Evolutionary conservation across 1,140 invertebrate genomes (phyloP), one percentile per base, ranked within the genome.

Genomic region (Cotesia glomerata): DNA sequence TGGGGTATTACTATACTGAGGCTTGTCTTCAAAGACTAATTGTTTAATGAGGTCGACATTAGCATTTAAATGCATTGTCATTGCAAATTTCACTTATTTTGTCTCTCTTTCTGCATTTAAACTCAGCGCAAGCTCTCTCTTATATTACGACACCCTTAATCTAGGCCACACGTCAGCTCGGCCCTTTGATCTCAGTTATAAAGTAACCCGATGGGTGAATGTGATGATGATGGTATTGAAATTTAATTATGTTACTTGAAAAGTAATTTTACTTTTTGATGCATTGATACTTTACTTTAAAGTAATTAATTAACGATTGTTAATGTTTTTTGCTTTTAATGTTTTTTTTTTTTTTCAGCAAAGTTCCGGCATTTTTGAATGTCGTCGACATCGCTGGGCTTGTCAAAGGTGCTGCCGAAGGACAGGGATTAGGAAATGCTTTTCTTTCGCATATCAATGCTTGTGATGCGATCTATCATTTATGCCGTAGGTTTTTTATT

Each of bases 361-460:
- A 98, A 90, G 97, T 99, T 8, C 98, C 98, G 32, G 98, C 98
- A 0, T 97, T 95, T 85, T 87, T 99, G 61, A 99, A 98, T 83
- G 93, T 99, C 18, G 96, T 98, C 5, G 98, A 99, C 82, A 99
- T 99, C 81, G 98, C 98, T 62, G 98, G 98, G 5, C 88, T 99
- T 65, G 98, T 99, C 4, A 98, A 98, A 82, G 98, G 98, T 51
- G 98, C 98, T 3, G 93, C 96, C 14, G 97, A 99, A 86, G 98
- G 98, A 0, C 96, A 99, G 88, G 98, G 98, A 2, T 88, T 99
- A 14, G 98, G 98, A 80, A 99, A 99, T 87, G 97, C 96, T 73
- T 99, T 99, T 86, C 90, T 99, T 4, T 98, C 98, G 3, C 97
- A 99, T 87, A 99, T 99, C 79, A 96, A 93, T 84, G 98, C 97